A percentile compares a stretch with the other conserved stretches of the same genome.
Evolutionary conservation across 2,888 invertebrate species (phyloP).

Genomic region (Dasypolia templi): DNA sequence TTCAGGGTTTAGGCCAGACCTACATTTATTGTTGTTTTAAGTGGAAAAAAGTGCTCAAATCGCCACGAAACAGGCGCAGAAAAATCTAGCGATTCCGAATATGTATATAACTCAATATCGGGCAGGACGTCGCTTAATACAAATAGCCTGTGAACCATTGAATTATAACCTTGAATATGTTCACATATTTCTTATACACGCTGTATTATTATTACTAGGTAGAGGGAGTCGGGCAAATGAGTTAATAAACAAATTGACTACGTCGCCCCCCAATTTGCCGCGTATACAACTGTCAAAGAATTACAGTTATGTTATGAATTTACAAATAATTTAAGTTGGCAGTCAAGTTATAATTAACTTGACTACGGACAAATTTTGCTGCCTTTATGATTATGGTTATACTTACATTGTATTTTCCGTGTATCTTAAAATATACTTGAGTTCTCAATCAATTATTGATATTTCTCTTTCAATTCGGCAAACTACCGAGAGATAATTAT

Average conservation of each 20-base stretch:
- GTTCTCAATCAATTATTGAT: slow-evolving; percentile 8
- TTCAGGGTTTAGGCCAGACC: too few relatives aligned
- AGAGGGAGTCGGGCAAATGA: background rate
- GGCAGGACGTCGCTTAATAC: too few relatives aligned
- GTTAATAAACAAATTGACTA: background rate
- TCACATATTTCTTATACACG: background rate
- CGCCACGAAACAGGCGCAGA: too few relatives aligned
- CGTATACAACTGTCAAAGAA: background rate
- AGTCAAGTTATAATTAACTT: too few relatives aligned
- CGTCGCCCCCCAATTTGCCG: background rate
- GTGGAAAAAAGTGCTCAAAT: too few relatives aligned
- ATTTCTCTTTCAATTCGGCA: background rate
- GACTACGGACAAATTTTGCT: background rate
- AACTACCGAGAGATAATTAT: slow-evolving; percentile 27
- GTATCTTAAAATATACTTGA: slow-evolving; percentile 3
- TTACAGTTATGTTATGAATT: background rate
- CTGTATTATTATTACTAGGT: background rate
- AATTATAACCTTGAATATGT: too few relatives aligned
- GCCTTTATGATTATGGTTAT: background rate
- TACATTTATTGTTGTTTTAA: too few relatives aligned
- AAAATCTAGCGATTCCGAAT: too few relatives aligned
- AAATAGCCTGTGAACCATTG: too few relatives aligned
- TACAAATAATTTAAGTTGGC: background rate
- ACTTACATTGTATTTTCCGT: background rate
- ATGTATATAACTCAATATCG: too few relatives aligned